Percentiles rank a stretch among this genome's conserved stretches.
Evolutionary conservation across 2,797 vertebrate genomes (phyloP).

Genomic region (Eleutherodactylus coqui): DNA sequence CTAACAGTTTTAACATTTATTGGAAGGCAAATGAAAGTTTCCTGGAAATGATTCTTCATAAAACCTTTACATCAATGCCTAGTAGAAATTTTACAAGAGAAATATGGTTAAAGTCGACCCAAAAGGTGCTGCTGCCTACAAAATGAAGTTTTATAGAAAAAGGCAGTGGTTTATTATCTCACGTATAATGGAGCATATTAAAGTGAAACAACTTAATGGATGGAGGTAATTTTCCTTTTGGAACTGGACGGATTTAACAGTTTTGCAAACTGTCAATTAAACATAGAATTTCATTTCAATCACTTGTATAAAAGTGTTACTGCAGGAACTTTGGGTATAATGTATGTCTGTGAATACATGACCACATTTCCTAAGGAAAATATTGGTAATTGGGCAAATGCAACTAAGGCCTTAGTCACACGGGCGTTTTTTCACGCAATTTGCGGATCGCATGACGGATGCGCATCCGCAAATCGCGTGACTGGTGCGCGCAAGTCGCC

Average conservation of each 20-base stretch:
- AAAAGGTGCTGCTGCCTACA: not conserved
- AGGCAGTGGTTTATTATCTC: not conserved
- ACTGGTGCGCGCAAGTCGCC: too few relatives aligned
- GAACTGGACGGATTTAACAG: not conserved
- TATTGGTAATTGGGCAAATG: not conserved
- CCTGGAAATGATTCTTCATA: not conserved
- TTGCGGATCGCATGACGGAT: too few relatives aligned
- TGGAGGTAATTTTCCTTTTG: not conserved
- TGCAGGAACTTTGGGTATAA: not conserved
- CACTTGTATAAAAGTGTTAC: not conserved
- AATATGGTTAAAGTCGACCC: not conserved
- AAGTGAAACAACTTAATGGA: constrained; percentile 9
- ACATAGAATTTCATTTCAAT: not conserved
- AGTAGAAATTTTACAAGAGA: not conserved
- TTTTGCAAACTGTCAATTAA: constrained; percentile 5
- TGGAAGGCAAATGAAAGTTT: not conserved
- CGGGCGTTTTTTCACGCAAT: too few relatives aligned
- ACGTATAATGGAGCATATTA: constrained; percentile 2
- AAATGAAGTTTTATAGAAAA: not conserved
- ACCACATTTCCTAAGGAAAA: not conserved
- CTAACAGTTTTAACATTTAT: constrained; percentile 3
- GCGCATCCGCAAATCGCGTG: too few relatives aligned
- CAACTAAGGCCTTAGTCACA: too few relatives aligned
- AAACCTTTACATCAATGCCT: not conserved
- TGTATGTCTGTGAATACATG: not conserved